Evolutionary conservation across 2,888 invertebrate species (phyloP), one percentile per base, ranked within the genome.

Genomic region (Pheosia gnoma): DNA sequence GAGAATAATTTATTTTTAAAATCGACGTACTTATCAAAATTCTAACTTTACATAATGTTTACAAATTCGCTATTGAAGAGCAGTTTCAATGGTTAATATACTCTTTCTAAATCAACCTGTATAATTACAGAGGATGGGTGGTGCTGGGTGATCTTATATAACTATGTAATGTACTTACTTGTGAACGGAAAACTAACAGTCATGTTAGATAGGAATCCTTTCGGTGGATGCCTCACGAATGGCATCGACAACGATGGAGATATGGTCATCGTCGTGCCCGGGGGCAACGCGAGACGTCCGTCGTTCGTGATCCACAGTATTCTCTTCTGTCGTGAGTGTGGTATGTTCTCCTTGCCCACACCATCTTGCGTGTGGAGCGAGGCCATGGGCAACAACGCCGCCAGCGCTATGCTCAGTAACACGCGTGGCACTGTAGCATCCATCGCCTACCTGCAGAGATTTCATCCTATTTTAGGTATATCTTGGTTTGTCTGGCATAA

Each of bases 231-330:
- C 76, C 97, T 93, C 4, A 97, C 97, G 78, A 97, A 96, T 9
- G 97, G 97, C 93, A 97, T 91, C 5, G 97, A 96, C 55, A 97
- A 86, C 5, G 97, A 97, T 9, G 97, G 97, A 4, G 97, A 95
- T 72, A 97, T 96, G 39, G 96, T 95, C 89, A 98, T 94, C 3
- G 96, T 94, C 0, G 97, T 97, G 54, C 97, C 97, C 0, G 97
- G 98, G 1, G 98, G 98, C 71, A 98, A 83, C 0, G 97, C 97
- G 77, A 98, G 88, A 6, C 97, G 94, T 2, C 97, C 97, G 84
- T 97, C 97, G 70, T 97, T 96, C 9, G 97, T 97, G 69, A 98
- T 95, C 97, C 97, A 97, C 54, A 98, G 93, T 75, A 98, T 94
- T 80, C 97, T 95, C 85, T 98, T 97, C 84, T 96, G 96, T 66